These are phyloP conservation scores for Leptopilina clavipes DNA, from an alignment of 1,140 invertebrate species.

Conservation along the genomic window DNA sequence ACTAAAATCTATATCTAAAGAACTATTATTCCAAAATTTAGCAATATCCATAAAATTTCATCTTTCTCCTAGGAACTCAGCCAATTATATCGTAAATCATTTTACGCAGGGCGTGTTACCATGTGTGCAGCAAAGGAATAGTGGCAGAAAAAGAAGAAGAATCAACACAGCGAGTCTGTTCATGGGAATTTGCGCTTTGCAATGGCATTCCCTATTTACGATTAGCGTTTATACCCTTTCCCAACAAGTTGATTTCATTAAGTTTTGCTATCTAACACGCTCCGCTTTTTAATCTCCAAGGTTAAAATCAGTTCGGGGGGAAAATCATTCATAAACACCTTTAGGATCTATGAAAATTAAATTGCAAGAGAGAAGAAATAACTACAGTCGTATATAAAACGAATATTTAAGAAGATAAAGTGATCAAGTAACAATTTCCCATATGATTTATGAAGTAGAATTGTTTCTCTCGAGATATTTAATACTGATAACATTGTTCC, in stretches of 20 bases:
- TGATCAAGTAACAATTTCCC: neutral
- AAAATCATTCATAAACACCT: neutral
- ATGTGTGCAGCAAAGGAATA: neutral
- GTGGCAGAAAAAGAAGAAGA: slow-evolving; percentile 45
- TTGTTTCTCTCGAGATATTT: neutral
- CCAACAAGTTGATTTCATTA: neutral
- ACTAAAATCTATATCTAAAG: too few relatives aligned
- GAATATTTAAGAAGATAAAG: neutral
- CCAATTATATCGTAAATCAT: slow-evolving; percentile 63
- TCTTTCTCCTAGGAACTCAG: slow-evolving; percentile 48
- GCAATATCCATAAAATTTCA: neutral
- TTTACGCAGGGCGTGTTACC: slow-evolving; percentile 50
- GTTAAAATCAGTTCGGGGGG: neutral
- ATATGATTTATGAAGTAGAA: neutral
- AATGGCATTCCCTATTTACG: slow-evolving; percentile 26
- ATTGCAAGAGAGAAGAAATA: neutral
- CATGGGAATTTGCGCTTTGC: slow-evolving; percentile 54
- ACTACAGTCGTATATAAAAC: neutral
- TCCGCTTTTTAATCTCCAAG: slow-evolving; percentile 11
- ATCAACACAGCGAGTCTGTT: slow-evolving; percentile 52
- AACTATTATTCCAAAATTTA: neutral
- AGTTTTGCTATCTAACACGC: slow-evolving; percentile 9
- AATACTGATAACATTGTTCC: neutral
- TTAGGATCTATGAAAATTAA: slow-evolving; percentile 2
- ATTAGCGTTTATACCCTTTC: slow-evolving; percentile 17